Evolutionary conservation across 2,113 vertebrate species (phyloP).

Genomic region (Mesembrinibis cayennensis): DNA sequence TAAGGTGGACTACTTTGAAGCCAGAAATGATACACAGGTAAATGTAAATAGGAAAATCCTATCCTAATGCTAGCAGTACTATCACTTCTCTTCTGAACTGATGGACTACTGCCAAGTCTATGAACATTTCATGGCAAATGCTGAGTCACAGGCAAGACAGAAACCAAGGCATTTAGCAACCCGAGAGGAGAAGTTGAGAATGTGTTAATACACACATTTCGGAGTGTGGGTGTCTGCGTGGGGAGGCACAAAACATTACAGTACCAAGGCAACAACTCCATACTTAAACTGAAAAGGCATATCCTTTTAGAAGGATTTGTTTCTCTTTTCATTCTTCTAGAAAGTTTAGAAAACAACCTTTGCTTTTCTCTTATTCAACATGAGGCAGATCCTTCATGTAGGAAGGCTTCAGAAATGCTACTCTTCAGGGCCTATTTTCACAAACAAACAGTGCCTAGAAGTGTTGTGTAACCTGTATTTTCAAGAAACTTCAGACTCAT

Average conservation of each 20-base stretch:
- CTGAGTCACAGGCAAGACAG: slow-evolving; percentile 7
- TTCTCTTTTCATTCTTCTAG: background rate
- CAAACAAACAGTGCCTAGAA: background rate
- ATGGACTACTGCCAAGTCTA: background rate
- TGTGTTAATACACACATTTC: background rate
- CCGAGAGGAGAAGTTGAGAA: background rate
- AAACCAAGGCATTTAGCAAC: background rate
- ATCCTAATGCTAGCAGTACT: background rate
- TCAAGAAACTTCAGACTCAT: background rate
- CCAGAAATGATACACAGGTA: background rate
- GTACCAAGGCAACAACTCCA: background rate
- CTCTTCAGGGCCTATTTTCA: background rate
- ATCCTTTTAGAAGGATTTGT: background rate
- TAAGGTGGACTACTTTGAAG: background rate
- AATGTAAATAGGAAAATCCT: background rate
- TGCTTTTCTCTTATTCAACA: background rate
- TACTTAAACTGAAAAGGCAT: background rate
- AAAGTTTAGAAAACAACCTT: background rate
- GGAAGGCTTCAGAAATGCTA: background rate
- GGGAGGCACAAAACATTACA: background rate
- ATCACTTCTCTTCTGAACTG: background rate
- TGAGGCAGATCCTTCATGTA: background rate
- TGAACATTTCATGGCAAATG: background rate
- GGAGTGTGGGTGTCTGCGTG: background rate
- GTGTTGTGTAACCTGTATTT: background rate